These are phyloP conservation scores for Dysidea cf. avara DNA, from an alignment of 37 sponge, comb jelly and placozoan genomes.

Conservation along the genomic window DNA sequence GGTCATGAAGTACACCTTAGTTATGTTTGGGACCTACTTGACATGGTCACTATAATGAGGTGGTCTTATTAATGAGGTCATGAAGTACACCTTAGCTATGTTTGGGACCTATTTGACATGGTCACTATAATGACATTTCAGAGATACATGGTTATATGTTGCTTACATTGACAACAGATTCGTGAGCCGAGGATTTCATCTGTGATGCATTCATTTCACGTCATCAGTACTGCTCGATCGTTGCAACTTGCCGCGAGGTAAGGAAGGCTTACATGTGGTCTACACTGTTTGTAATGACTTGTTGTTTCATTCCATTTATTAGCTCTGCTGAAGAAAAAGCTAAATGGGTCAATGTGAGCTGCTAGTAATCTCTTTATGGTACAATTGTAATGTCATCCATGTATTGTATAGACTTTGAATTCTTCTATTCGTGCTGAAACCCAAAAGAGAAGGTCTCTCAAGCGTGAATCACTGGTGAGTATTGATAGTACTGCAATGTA, in stretches of 20 bases:
- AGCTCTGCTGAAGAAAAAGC: slow-evolving; percentile 72
- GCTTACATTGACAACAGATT: slow-evolving; percentile 12
- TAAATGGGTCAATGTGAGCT: slow-evolving; percentile 63
- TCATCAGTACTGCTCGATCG: slow-evolving; percentile 66
- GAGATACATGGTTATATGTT: too few relatives aligned
- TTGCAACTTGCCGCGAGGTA: slow-evolving; percentile 64
- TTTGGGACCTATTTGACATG: too few relatives aligned
- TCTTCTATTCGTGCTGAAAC: slow-evolving; percentile 19
- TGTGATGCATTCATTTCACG: slow-evolving; percentile 55
- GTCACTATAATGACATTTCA: too few relatives aligned
- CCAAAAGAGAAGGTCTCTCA: slow-evolving; percentile 23
- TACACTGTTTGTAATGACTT: neutral
- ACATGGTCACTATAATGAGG: too few relatives aligned
- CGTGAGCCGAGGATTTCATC: slow-evolving; percentile 59
- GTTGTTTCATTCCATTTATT: neutral
- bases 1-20: too few relatives aligned
- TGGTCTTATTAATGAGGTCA: too few relatives aligned
- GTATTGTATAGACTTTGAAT: slow-evolving; percentile 8
- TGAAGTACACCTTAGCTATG: too few relatives aligned
- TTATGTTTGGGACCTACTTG: too few relatives aligned
- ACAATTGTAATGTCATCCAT: too few relatives aligned
- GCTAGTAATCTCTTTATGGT: too few relatives aligned
- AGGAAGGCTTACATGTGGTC: neutral
- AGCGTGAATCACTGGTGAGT: slow-evolving; percentile 24
- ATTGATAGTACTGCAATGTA: too few relatives aligned